These are phyloP conservation scores for Chaetodon trifascialis DNA, from an alignment of 2,113 vertebrate genomes.

Conservation along the genomic window DNA sequence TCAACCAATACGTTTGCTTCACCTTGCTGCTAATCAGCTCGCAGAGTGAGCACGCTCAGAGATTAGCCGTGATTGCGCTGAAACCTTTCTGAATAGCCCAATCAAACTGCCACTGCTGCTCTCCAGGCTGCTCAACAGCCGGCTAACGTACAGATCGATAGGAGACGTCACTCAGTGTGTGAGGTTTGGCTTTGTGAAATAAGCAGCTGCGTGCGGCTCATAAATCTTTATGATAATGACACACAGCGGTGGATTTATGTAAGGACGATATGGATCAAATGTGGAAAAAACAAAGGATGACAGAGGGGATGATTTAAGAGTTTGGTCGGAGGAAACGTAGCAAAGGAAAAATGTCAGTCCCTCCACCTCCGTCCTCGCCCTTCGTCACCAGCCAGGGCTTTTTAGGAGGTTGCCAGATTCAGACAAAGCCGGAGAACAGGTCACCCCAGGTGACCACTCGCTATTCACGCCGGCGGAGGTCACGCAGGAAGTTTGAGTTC, in stretches of 20 bases:
- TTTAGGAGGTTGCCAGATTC: slow-evolving; percentile 20
- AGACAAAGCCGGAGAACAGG: slow-evolving; percentile 16
- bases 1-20: not conserved
- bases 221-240: slow-evolving; percentile 4
- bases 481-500: slow-evolving; percentile 50
- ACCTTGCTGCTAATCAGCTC: not conserved
- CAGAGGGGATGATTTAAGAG: not conserved
- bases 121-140: slow-evolving; percentile 19
- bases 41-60: not conserved
- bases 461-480: slow-evolving; percentile 33
- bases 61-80: slow-evolving; percentile 12
- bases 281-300: slow-evolving; percentile 1
- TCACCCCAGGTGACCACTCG: slow-evolving; percentile 46
- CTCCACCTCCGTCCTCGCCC: not conserved
- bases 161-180: not conserved
- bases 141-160: slow-evolving; percentile 20
- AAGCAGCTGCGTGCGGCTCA: not conserved
- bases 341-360: not conserved
- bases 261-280: not conserved
- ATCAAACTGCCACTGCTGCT: slow-evolving; percentile 28
- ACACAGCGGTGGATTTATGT: not conserved
- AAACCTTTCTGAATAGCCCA: slow-evolving; percentile 26
- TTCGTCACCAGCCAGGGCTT: slow-evolving; percentile 17
- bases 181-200: not conserved
- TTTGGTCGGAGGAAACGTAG: not conserved